Base-by-base conservation (phyloP, 2,113 vertebrate genomes). In the Gallinago jamesoni region DNA sequence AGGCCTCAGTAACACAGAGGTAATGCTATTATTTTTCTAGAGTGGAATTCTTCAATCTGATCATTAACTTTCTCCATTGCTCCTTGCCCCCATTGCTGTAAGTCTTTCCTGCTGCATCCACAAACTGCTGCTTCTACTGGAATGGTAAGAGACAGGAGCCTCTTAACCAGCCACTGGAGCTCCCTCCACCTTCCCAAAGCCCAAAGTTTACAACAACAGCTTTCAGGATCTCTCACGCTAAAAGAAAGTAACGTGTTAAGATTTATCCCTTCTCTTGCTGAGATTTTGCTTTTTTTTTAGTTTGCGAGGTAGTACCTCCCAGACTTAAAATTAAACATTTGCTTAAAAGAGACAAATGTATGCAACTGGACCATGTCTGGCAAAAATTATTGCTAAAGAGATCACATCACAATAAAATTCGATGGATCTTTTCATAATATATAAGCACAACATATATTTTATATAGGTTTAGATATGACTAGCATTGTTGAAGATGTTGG, bases 21-120 rank as follows among this genome's bases (percentile, higher is more conserved):
- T 47, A 92, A 79, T 47, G 56, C 25, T 67, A 68, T 78, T 89
- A 89, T 77, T 84, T 93, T 90, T 84, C 81, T 70, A 59, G 81
- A 81, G 22, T 45, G 35, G 21, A 41, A 66, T 82, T 93, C 67
- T 91, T 91, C 0, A 6, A 64, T 87, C 62, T 94, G 73, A 82
- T 96, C 62, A 73, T 94, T 91, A 95, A 91, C 62, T 90, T 87
- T 82, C 67, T 87, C 50, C 63, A 64, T 78, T 89, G 73, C 84
- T 89, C 43, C 52, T 77, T 87, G 70, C 55, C 39, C 62, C 56
- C 45, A 85, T 84, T 78, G 21, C 64, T 84, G 60, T 83, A 90
- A 80, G 24, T 89, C 35, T 53, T 91, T 89, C 33, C 41, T 86
- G 64, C 55, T 69, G n/a, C 39, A 57, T 41, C 52, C 30, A 88